These are phyloP conservation scores for Gadopsis marmoratus DNA, from an alignment of 2,797 vertebrate species.

Conservation along the genomic window DNA sequence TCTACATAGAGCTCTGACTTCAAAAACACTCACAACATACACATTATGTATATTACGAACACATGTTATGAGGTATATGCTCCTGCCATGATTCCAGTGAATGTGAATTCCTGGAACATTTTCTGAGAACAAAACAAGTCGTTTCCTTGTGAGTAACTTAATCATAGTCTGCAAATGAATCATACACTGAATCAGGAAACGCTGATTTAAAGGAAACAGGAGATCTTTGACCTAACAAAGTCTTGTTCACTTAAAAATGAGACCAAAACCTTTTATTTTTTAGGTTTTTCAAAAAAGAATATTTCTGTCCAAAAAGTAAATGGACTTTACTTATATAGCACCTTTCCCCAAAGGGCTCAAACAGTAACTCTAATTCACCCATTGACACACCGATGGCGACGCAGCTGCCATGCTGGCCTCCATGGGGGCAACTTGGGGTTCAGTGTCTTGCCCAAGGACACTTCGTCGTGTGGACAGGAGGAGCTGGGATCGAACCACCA, in stretches of 20 bases:
- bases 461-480: too few relatives aligned
- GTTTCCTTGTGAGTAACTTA: constrained; percentile 21
- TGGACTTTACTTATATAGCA: too few relatives aligned
- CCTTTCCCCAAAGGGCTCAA: too few relatives aligned
- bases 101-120: constrained; percentile 8
- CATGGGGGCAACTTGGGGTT: too few relatives aligned
- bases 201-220: not conserved
- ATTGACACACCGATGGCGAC: too few relatives aligned
- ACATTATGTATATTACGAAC: constrained; percentile 23
- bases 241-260: not conserved
- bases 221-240: not conserved
- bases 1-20: constrained; percentile 19
- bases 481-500: too few relatives aligned
- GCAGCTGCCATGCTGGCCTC: too few relatives aligned
- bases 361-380: too few relatives aligned
- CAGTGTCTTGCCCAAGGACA: too few relatives aligned
- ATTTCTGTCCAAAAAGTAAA: not conserved
- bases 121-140: constrained; percentile 9
- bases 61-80: constrained; percentile 10
- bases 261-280: not conserved
- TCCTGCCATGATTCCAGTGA: constrained; percentile 10
- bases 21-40: constrained; percentile 26
- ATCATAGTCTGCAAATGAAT: constrained; percentile 32
- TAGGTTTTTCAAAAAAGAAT: not conserved
- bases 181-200: not conserved